Conservation (phyloP, 2,113 vertebrate genomes). For the Dromiciops gliroides region DNA sequence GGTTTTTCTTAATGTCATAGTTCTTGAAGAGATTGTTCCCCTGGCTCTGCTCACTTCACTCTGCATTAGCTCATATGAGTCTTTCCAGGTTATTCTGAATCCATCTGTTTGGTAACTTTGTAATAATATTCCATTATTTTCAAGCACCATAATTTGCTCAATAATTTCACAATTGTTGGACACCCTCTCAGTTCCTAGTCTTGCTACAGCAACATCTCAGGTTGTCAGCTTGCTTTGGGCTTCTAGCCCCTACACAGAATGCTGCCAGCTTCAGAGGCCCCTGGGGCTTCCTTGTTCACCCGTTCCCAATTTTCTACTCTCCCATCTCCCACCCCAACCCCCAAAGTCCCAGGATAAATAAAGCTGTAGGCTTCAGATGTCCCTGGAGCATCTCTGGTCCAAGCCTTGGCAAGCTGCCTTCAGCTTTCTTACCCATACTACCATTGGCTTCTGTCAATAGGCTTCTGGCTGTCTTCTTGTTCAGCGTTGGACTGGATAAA, state of each 20-base stretch:
- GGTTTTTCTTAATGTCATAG: not conserved
- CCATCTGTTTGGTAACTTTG: not conserved
- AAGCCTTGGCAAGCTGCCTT: not conserved
- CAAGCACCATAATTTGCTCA: not conserved
- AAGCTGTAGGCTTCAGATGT: not conserved
- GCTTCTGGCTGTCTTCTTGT: not conserved
- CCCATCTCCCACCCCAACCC: no score
- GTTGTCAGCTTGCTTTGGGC: not conserved
- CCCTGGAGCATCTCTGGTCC: not conserved
- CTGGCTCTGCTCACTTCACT: not conserved
- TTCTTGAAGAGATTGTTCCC: not conserved
- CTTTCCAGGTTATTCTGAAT: not conserved
- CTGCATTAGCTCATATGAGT: not conserved
- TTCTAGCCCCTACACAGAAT: not conserved
- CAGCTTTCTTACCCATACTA: not conserved
- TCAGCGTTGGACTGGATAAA: not conserved
- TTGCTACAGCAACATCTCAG: not conserved
- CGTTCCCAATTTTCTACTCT: not conserved
- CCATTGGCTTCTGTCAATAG: not conserved
- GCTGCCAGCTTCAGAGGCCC: not conserved
- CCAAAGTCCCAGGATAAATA: not conserved
- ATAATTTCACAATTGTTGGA: not conserved
- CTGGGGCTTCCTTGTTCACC: not conserved
- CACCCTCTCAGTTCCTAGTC: not conserved
- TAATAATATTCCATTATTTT: not conserved